Evolutionary conservation across 2,113 vertebrate genomes (phyloP).

Genomic region (Bolborhynchus lineola): DNA sequence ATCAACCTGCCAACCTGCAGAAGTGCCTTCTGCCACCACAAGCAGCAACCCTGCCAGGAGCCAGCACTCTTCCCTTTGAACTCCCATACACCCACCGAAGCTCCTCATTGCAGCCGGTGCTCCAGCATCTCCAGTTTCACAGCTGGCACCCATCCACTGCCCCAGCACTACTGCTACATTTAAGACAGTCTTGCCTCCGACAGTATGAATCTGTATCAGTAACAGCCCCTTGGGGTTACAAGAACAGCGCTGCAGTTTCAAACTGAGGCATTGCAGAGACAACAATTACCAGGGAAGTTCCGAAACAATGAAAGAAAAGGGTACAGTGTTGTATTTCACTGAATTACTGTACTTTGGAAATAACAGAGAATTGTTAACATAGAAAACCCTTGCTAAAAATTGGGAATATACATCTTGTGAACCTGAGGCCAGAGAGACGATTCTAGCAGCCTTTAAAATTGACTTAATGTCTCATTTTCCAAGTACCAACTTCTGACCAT

Average conservation of each 20-base stretch:
- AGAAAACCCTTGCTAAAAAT: neutral
- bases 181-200: neutral
- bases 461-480: neutral
- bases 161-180: neutral
- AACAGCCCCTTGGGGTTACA: neutral
- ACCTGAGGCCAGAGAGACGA: neutral
- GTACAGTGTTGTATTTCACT: neutral
- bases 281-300: neutral
- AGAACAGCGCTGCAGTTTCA: neutral
- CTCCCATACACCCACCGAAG: neutral
- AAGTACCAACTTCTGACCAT: neutral
- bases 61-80: neutral
- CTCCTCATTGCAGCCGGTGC: fast-evolving
- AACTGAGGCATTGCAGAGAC: neutral
- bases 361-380: neutral
- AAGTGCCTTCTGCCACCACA: neutral
- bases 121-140: neutral
- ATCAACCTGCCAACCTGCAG: neutral
- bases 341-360: neutral
- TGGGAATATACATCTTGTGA: neutral
- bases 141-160: neutral
- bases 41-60: neutral
- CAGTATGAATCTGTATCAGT: neutral
- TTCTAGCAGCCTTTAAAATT: neutral
- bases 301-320: neutral